phyloP scores from a whole-genome alignment of 35 echinoderm and acorn worm species.

The Eucidaris tribuloides region DNA sequence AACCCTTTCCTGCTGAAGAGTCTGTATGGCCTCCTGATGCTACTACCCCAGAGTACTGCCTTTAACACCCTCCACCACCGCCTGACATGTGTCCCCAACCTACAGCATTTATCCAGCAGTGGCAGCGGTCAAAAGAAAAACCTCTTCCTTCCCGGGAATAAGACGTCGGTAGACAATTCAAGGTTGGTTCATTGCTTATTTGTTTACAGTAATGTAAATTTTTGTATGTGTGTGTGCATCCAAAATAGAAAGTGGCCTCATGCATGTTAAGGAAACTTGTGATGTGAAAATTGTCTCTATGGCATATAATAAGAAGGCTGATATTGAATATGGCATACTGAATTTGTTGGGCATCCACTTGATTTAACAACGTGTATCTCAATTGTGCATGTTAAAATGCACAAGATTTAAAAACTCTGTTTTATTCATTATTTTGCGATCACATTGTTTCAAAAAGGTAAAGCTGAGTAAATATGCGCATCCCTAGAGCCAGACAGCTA shows the following conservation, averaged over 20 bases:
- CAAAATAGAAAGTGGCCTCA: background rate
- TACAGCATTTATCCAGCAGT: conserved; percentile 39
- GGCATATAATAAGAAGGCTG: too few species aligned
- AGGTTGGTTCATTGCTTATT: background rate
- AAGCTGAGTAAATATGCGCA: too few species aligned
- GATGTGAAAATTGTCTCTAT: too few species aligned
- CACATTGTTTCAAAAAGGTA: too few species aligned
- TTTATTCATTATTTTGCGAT: too few species aligned
- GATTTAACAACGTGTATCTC: too few species aligned
- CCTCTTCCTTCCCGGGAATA: background rate
- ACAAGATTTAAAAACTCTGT: too few species aligned
- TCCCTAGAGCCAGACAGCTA: too few species aligned
- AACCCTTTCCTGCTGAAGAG: conserved; percentile 95
- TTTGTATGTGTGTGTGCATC: too few species aligned
- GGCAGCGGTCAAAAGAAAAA: conserved; percentile 22
- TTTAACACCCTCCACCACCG: conserved; percentile 73
- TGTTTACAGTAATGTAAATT: background rate
- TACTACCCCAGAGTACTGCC: conserved; percentile 88
- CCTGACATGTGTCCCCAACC: conserved; percentile 74
- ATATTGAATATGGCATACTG: too few species aligned
- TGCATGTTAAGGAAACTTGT: background rate
- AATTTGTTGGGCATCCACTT: too few species aligned
- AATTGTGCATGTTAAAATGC: too few species aligned
- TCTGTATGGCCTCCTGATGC: conserved; percentile 91
- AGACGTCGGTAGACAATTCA: background rate